Percentiles rank a stretch among this genome's conserved stretches.
phyloP scores from a whole-genome alignment of 2,888 invertebrate genomes.

The Perdita meconis region DNA sequence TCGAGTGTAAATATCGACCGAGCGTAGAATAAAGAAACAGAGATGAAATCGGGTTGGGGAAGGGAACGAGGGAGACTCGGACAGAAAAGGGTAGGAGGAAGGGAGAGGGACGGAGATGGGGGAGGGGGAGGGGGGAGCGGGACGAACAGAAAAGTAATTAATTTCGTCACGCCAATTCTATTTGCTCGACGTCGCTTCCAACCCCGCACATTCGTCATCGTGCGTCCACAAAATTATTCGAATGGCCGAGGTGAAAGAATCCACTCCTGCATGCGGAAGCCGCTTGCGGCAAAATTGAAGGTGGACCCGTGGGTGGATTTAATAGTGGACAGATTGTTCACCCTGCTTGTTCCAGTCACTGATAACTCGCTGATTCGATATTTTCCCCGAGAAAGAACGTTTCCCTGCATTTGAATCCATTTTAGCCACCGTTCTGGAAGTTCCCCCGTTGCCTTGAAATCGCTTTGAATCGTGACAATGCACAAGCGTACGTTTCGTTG shows the following conservation, averaged over 20 bases:
- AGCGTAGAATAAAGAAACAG: constrained; percentile 1
- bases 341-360: constrained; percentile 20
- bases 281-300: constrained; percentile 61
- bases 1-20: constrained; percentile 25
- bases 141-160: constrained; percentile 70
- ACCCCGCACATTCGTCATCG: constrained; percentile 63
- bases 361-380: constrained; percentile 40
- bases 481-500: too few relatives aligned
- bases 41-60: not conserved
- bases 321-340: constrained; percentile 63
- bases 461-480: too few relatives aligned
- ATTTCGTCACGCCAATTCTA: constrained; percentile 74
- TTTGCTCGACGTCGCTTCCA: constrained; percentile 65
- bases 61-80: not conserved
- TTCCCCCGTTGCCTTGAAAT: too few relatives aligned
- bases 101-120: not conserved
- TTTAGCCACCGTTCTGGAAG: constrained; percentile 28
- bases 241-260: constrained; percentile 58
- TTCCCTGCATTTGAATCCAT: constrained; percentile 41
- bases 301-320: constrained; percentile 55
- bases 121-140: not conserved
- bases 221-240: constrained; percentile 67
- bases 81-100: not conserved
- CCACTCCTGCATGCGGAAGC: constrained; percentile 29
- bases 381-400: constrained; percentile 35